Evolutionary conservation across 2,113 vertebrate species (phyloP).

Genomic region (Notiomystis cincta): DNA sequence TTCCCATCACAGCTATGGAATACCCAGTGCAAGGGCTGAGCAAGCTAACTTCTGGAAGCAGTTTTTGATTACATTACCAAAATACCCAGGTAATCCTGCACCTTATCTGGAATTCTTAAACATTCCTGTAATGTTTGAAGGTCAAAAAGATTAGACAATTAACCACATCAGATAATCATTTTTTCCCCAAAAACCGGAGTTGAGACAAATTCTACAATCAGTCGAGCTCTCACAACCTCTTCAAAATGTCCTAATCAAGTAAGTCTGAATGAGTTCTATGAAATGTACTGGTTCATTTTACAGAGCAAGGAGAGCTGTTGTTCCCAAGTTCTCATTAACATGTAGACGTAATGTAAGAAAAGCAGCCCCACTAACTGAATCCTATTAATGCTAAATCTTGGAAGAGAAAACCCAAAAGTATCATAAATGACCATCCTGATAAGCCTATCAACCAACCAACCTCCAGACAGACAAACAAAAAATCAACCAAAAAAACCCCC

Average conservation of each 20-base stretch:
- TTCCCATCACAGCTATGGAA: background rate
- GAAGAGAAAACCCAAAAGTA: background rate
- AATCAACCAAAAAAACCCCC: no score
- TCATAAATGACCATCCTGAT: background rate
- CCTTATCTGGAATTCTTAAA: background rate
- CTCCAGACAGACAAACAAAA: no score
- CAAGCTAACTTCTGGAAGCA: background rate
- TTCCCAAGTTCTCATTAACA: background rate
- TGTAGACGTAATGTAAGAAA: background rate
- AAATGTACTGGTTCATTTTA: background rate
- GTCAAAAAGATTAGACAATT: background rate
- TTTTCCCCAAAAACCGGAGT: background rate
- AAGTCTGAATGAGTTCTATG: background rate
- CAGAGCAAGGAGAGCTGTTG: background rate
- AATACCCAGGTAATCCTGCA: background rate
- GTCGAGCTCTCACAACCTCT: background rate
- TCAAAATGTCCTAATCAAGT: background rate
- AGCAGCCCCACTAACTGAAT: background rate
- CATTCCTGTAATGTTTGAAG: background rate
- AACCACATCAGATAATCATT: rapidly evolving
- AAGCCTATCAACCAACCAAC: background rate
- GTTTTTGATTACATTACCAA: background rate
- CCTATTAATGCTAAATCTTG: background rate
- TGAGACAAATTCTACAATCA: background rate
- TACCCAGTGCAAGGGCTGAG: background rate